Percentiles rank a stretch among this genome's conserved stretches.
Evolutionary conservation across 2,113 vertebrate species (phyloP).

Genomic region (Halichoeres trimaculatus): DNA sequence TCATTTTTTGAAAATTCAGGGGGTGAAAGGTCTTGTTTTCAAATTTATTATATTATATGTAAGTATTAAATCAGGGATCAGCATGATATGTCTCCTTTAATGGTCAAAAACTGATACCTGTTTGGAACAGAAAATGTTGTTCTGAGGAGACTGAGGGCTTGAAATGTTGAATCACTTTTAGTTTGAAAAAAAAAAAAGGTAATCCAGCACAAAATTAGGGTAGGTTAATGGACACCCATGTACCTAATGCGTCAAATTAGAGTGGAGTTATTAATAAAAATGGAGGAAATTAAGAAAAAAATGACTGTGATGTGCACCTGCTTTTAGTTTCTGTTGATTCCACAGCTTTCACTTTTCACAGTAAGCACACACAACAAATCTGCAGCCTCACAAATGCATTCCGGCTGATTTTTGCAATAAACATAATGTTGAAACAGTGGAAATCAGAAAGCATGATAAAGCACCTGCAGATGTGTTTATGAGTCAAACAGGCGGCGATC

Average conservation of each 20-base stretch:
- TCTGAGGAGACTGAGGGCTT: too few relatives aligned
- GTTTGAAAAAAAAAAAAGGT: too few relatives aligned
- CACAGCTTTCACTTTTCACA: neutral
- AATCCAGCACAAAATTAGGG: too few relatives aligned
- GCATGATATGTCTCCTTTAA: too few relatives aligned
- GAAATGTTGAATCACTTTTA: too few relatives aligned
- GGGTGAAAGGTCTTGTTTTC: too few relatives aligned
- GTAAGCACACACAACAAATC: slow-evolving; percentile 12
- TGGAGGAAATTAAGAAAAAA: neutral
- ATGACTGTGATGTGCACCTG: neutral
- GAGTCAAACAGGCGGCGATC: slow-evolving; percentile 33
- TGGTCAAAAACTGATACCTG: too few relatives aligned
- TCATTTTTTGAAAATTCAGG: too few relatives aligned
- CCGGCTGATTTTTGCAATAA: slow-evolving; percentile 10
- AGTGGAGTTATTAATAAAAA: slow-evolving; percentile 1
- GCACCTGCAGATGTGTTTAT: slow-evolving; percentile 41
- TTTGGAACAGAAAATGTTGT: too few relatives aligned
- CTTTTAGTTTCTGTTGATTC: neutral
- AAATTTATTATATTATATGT: too few relatives aligned
- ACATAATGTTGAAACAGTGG: slow-evolving; percentile 24
- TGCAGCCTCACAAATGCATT: slow-evolving; percentile 9
- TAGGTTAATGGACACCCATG: too few relatives aligned
- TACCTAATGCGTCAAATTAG: neutral
- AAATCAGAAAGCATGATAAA: slow-evolving; percentile 14
- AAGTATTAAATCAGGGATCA: too few relatives aligned